A percentile compares a stretch with the other conserved stretches of the same genome.
Conservation (phyloP, 2,888 invertebrate species). For the Pyralis farinalis region DNA sequence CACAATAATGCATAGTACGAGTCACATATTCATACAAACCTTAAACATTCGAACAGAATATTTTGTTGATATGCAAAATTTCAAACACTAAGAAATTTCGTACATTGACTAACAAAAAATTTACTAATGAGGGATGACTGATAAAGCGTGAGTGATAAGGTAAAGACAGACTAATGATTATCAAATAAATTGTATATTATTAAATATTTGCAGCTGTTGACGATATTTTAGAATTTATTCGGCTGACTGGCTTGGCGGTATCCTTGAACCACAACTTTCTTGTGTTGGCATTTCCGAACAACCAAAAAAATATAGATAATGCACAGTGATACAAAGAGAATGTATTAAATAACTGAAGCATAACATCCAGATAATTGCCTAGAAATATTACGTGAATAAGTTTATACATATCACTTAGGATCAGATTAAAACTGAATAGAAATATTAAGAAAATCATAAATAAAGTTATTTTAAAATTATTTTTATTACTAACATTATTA, state of each 20-base stretch:
- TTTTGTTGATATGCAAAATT: too few relatives aligned
- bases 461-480: conserved; percentile 43
- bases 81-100: too few relatives aligned
- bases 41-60: too few relatives aligned
- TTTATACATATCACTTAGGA: conserved; percentile 46
- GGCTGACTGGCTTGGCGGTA: not conserved
- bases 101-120: too few relatives aligned
- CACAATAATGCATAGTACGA: too few relatives aligned
- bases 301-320: conserved; percentile 58
- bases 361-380: conserved; percentile 15
- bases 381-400: conserved; percentile 31
- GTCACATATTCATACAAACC: too few relatives aligned
- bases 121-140: too few relatives aligned
- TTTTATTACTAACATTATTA: conserved; percentile 36
- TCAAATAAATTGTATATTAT: too few relatives aligned
- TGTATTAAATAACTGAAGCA: conserved; percentile 31
- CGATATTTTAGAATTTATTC: too few relatives aligned
- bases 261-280: conserved; percentile 46
- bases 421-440: conserved; percentile 57
- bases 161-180: too few relatives aligned
- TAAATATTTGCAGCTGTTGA: too few relatives aligned
- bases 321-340: conserved; percentile 55
- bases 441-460: conserved; percentile 56
- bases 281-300: conserved; percentile 60
- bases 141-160: too few relatives aligned